phyloP scores from a whole-genome alignment of 2,113 vertebrate genomes.

The Platysternon megacephalum region DNA sequence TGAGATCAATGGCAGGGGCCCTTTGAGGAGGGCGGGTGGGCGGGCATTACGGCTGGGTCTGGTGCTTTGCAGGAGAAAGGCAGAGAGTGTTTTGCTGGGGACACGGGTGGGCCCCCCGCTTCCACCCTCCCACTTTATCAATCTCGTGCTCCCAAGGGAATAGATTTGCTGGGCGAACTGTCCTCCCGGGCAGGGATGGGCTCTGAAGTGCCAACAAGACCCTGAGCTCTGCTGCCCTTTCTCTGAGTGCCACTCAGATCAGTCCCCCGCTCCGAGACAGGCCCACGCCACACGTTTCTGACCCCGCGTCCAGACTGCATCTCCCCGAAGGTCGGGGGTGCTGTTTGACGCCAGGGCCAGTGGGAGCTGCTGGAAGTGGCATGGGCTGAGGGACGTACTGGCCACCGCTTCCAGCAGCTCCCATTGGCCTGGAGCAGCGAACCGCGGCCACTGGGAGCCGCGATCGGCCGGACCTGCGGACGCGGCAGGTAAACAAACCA shows the following conservation, averaged over 20 bases:
- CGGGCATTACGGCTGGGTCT: neutral
- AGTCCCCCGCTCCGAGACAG: neutral
- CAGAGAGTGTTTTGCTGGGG: neutral
- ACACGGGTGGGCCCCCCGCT: neutral
- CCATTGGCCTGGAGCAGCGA: too few relatives aligned
- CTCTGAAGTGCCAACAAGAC: neutral
- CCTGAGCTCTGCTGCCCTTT: neutral
- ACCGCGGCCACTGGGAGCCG: too few relatives aligned
- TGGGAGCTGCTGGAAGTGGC: too few relatives aligned
- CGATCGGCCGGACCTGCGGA: too few relatives aligned
- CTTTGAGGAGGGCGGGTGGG: neutral
- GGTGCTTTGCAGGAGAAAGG: neutral
- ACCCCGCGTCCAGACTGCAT: neutral
- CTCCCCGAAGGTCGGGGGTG: neutral
- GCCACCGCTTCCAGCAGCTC: too few relatives aligned
- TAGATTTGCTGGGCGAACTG: neutral
- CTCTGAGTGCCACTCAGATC: too few relatives aligned
- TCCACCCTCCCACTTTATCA: neutral
- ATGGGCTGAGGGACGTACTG: too few relatives aligned
- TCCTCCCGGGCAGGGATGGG: neutral
- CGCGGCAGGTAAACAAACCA: too few relatives aligned
- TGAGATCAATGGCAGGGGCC: neutral
- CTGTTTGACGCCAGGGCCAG: neutral
- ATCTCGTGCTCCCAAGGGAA: neutral
- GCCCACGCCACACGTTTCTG: neutral